A percentile compares a stretch with the other conserved stretches of the same genome.
phyloP scores from a whole-genome alignment of 2,113 vertebrate genomes.

The Lophius piscatorius region DNA sequence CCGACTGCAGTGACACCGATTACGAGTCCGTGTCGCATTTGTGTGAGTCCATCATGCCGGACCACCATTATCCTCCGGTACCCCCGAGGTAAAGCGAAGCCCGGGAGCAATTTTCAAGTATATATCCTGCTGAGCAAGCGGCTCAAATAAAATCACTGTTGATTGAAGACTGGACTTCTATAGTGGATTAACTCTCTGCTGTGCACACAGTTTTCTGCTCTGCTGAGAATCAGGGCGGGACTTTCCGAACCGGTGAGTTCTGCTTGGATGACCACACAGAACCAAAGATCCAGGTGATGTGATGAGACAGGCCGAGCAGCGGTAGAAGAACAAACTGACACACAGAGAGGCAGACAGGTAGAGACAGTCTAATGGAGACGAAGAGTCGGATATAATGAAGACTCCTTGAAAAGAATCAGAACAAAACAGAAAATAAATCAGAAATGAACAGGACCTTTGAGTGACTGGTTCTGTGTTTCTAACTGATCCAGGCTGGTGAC shows the following conservation, averaged over 20 bases:
- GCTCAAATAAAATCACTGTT: slow-evolving; percentile 21
- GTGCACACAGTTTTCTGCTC: slow-evolving; percentile 36
- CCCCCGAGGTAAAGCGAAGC: background rate
- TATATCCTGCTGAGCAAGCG: slow-evolving; percentile 7
- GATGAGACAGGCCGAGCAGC: slow-evolving; percentile 45
- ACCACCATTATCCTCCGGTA: background rate
- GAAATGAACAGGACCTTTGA: too few relatives aligned
- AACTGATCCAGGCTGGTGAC: too few relatives aligned
- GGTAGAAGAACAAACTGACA: slow-evolving; percentile 22
- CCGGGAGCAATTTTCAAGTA: slow-evolving; percentile 9
- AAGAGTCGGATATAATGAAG: too few relatives aligned
- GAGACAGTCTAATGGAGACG: slow-evolving; percentile 33
- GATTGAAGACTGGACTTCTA: slow-evolving; percentile 13
- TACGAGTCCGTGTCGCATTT: background rate
- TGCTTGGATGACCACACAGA: slow-evolving; percentile 58
- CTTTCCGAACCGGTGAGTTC: slow-evolving; percentile 45
- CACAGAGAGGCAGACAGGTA: slow-evolving; percentile 13
- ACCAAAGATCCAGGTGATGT: slow-evolving; percentile 46
- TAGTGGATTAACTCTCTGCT: slow-evolving; percentile 5
- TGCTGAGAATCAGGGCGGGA: slow-evolving; percentile 15
- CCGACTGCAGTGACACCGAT: background rate
- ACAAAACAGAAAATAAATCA: too few relatives aligned
- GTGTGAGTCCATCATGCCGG: slow-evolving; percentile 2
- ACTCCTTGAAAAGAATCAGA: too few relatives aligned
- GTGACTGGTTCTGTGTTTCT: background rate